Conservation (phyloP, 2,797 vertebrate species). For the Sparidentex hasta region DNA sequence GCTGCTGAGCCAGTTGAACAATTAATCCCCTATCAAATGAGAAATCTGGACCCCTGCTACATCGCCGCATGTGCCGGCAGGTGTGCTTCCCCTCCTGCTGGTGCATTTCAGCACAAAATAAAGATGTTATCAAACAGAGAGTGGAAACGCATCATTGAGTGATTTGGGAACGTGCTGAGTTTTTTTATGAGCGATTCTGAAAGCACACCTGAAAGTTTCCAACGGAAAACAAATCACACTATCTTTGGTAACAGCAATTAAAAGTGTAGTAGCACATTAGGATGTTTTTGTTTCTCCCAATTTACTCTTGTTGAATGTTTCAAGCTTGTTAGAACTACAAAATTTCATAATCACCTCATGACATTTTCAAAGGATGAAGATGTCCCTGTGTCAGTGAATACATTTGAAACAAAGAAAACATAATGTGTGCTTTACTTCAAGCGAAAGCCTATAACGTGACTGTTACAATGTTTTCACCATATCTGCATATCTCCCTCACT, state of each 20-base stretch:
- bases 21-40: constrained; percentile 80
- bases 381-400: background rate
- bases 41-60: constrained; percentile 61
- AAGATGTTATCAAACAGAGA: constrained; percentile 50
- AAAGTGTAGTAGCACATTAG: constrained; percentile 9
- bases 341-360: constrained; percentile 13
- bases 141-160: constrained; percentile 31
- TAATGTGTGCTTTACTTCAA: background rate
- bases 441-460: background rate
- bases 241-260: background rate
- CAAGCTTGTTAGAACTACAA: constrained; percentile 1
- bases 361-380: constrained; percentile 24
- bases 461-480: background rate
- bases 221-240: background rate
- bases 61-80: constrained; percentile 54
- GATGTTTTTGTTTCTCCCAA: background rate
- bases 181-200: constrained; percentile 14
- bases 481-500: constrained; percentile 13
- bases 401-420: constrained; percentile 11
- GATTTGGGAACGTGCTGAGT: constrained; percentile 20
- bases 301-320: constrained; percentile 20
- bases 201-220: constrained; percentile 14
- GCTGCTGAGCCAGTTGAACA: constrained; percentile 76
- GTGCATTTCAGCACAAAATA: constrained; percentile 52
- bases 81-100: constrained; percentile 59